Base-by-base conservation (phyloP, 2,113 vertebrate species). In the Tricholaema leucomelas region DNA sequence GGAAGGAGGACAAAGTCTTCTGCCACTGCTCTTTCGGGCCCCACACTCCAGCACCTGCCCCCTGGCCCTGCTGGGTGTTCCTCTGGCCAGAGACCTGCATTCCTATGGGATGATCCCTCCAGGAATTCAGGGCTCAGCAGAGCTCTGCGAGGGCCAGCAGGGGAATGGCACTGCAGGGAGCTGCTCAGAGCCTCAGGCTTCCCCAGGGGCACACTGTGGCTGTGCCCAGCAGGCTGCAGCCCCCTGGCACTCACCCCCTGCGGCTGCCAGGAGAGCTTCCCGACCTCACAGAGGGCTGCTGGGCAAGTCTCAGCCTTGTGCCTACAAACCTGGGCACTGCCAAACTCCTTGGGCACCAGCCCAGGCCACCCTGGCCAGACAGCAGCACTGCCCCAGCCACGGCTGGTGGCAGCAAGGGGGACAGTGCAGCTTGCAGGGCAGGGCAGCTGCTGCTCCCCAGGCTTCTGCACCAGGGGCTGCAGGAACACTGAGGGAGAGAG, bases 191-290 rank as follows among this genome's bases (percentile, higher is more conserved):
- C 74, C 28, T 15, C 48, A 42, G 33, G 17, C 75, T 81, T 75
- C 55, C 35, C 0, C 0, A 3, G 4, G 55, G 89, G 52, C 54
- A 70, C 3, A 0, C 14, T 6, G 7, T 8, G 21, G 15, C 31
- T 40, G 33, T 16, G 18, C 12, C 61, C 55, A 71, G 15, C 5
- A 1, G 4, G 2, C 38, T 82, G 44, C 35, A 42, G 35, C 58
- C 55, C 60, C 64, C 35, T 65, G 25, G 28, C 15, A 56, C 20
- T 50, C 27, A 12, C 20, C 59, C 58, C n/a, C 59, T 60, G 0
- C 12, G 85, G 38, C 55, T 40, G 35, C 67, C 27, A 31, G 25
- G 36, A 82, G 25, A 91, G 31, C 23, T 28, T 56, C 63, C 85
- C 31, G 35, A 60, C 35, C 24, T 67, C 67, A 75, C 78, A 46